Evolutionary conservation across 2,888 invertebrate genomes (phyloP), one percentile per base, ranked within the genome.

Genomic region (Trimorus sp.): DNA sequence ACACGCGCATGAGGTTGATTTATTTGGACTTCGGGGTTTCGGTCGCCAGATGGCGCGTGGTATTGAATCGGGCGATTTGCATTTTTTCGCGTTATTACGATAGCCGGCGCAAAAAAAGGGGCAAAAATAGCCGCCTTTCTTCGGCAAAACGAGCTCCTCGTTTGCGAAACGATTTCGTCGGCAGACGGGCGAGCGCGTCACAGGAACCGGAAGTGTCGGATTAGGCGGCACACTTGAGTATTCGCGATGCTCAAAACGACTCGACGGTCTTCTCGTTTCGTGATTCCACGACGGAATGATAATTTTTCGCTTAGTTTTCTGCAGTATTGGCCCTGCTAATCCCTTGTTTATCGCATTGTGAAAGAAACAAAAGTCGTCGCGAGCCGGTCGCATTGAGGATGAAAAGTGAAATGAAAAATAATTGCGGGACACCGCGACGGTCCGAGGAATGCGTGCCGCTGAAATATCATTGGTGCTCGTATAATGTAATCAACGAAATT

Each of bases 401-500:
- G 54, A 15, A 42, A 38, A 15, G 4, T 7, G 48, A 16, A 36
- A 65, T 60, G 48, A 54, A 82, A 76, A 63, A 73, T 68, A 58
- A 66, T 66, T 71, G 38, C 56, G 70, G 62, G 45, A 15, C 38
- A 26, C 26, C 26, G n/a, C 48, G 62, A 49, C 37, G 26, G 15
- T n/a, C 1, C 37, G 12, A 42, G 42, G 45, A 66, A 70, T 73
- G 54, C 42, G 65, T 65, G 59, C 42, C 53, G 75, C 69, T 75
- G 56, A 74, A 79, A 76, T 62, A 76, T 69, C 49, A 74, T 73
- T 70, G 54, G 49, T 59, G 79, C 53, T 70, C 73, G 66, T 76
- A 65, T 81, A 83, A 81, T 76, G 69, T 82, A 83, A 82, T 83
- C 76, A 83, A 58, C 75, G 51, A 83, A 82, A 88, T 90, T 92